A percentile compares a stretch with the other conserved stretches of the same genome.
These are phyloP conservation scores for Hypomecis punctinalis DNA, from an alignment of 2,888 invertebrate species.

Conservation along the genomic window DNA sequence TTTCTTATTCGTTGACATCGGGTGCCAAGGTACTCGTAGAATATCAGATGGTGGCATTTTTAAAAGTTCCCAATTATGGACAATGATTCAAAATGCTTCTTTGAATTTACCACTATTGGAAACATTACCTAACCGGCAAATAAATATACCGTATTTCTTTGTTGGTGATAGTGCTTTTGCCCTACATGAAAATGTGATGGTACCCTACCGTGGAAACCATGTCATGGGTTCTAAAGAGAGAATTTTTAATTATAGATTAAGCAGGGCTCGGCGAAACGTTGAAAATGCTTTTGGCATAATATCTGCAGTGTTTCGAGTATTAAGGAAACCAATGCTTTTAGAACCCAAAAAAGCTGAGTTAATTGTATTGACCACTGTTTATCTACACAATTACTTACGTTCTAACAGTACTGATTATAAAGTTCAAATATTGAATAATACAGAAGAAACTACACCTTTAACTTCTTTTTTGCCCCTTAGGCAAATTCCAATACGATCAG, in stretches of 20 bases:
- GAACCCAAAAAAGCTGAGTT: constrained; percentile 8
- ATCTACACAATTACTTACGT: constrained; percentile 5
- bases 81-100: constrained; percentile 19
- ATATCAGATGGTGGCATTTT: constrained; percentile 27
- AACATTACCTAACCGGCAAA: constrained; percentile 18
- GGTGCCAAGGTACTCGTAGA: constrained; percentile 28
- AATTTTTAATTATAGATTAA: constrained; percentile 16
- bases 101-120: constrained; percentile 29
- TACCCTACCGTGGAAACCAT: constrained; percentile 16
- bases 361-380: constrained; percentile 3
- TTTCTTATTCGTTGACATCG: constrained; percentile 23
- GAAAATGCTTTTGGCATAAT: constrained; percentile 17
- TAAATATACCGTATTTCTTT: constrained; percentile 15
- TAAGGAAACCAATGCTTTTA: constrained; percentile 17
- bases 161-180: constrained; percentile 21
- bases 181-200: constrained; percentile 15
- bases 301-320: constrained; percentile 12
- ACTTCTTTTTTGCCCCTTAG: constrained; percentile 21
- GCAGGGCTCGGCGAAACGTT: constrained; percentile 9
- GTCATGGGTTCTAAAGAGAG: constrained; percentile 8
- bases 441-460: constrained; percentile 22
- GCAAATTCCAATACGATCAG: constrained; percentile 9
- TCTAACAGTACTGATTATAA: constrained; percentile 4
- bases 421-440: constrained; percentile 7
- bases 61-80: constrained; percentile 14